phyloP scores from a whole-genome alignment of 2,888 invertebrate species.

The Pasiphila rectangulata region DNA sequence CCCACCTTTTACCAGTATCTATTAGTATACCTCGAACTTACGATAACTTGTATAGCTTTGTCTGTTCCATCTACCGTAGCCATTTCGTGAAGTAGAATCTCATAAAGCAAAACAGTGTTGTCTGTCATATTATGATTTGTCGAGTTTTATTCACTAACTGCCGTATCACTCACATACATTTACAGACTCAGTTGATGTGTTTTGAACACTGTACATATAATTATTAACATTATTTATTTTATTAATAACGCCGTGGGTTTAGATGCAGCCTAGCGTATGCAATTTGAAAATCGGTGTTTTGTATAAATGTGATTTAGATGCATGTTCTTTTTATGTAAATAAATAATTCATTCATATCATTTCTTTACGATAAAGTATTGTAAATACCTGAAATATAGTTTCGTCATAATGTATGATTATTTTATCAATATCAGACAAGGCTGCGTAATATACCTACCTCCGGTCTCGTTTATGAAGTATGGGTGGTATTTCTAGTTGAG shows the following conservation, averaged over 20 bases:
- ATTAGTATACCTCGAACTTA: conserved; percentile 36
- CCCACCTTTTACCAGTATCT: conserved; percentile 41
- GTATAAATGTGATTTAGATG: conserved; percentile 26
- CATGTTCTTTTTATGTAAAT: conserved; percentile 45
- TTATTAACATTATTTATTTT: conserved; percentile 21
- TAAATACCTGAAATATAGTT: conserved; percentile 23
- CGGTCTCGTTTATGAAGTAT: conserved; percentile 48
- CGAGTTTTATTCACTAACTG: conserved; percentile 10
- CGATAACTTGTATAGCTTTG: conserved; percentile 42
- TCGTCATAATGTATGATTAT: conserved; percentile 21
- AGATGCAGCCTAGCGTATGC: neutral
- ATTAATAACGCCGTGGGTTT: conserved; percentile 1
- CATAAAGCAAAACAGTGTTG: conserved; percentile 33
- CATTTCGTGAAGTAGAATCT: conserved; percentile 56
- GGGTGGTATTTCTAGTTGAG: conserved; percentile 26
- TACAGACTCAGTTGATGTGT: conserved; percentile 19
- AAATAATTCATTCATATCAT: conserved; percentile 35
- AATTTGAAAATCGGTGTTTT: conserved; percentile 14
- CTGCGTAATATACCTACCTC: conserved; percentile 49
- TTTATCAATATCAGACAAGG: conserved; percentile 15
- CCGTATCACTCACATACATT: conserved; percentile 15
- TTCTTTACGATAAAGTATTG: conserved; percentile 29
- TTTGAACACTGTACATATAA: conserved; percentile 19
- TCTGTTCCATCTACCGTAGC: conserved; percentile 66
- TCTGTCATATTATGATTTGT: neutral